Conservation (phyloP, 2,888 invertebrate species). For the Eupithecia subfuscata region DNA sequence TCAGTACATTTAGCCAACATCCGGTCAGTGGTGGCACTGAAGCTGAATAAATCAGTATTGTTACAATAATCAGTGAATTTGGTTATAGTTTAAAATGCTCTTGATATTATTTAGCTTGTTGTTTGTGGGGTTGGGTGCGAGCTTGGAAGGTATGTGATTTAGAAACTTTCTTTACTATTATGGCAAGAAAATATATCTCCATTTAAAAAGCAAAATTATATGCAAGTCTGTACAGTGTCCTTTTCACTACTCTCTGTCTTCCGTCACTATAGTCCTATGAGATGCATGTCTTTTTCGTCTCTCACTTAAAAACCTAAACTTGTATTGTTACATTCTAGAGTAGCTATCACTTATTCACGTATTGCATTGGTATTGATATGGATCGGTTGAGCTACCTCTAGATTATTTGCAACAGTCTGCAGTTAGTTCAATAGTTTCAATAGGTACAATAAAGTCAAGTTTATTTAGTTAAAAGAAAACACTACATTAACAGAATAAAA, state of each 20-base stretch:
- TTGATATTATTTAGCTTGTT: constrained; percentile 44
- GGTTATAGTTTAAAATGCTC: constrained; percentile 37
- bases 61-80: not conserved
- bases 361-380: not conserved
- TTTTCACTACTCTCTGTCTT: not conserved
- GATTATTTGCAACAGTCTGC: no score
- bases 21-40: constrained; percentile 45
- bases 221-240: not conserved
- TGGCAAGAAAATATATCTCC: not conserved
- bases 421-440: no score
- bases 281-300: not conserved
- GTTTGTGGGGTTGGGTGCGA: constrained; percentile 34
- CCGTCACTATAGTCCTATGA: not conserved
- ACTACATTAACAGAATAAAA: no score
- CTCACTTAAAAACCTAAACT: not conserved
- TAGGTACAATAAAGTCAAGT: no score
- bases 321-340: not conserved
- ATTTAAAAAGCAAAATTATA: not conserved
- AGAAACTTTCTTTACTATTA: not conserved
- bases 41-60: constrained; percentile 44
- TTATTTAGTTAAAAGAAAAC: no score
- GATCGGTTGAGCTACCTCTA: no score
- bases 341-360: not conserved
- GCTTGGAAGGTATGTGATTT: constrained; percentile 29
- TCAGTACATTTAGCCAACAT: constrained; percentile 46